Evolutionary conservation across 2,113 vertebrate genomes (phyloP), one percentile per base, ranked within the genome.

Genomic region (Vicugna pacos): DNA sequence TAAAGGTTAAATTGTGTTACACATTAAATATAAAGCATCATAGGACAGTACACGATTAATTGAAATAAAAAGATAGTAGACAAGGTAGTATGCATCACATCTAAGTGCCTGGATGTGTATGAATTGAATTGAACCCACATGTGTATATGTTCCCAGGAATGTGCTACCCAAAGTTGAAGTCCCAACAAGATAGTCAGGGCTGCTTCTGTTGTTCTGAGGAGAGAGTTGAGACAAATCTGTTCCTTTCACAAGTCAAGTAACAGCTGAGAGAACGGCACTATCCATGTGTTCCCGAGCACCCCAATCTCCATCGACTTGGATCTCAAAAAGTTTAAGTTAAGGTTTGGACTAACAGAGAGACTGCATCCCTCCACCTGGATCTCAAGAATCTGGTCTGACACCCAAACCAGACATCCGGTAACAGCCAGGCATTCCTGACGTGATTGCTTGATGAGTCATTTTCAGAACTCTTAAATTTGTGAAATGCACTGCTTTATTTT

Each of bases 401-500:
- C 82, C 85, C 96, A 92, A 97, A 96, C 46, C 1, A 15, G 96
- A 94, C 76, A 52, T 91, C 97, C 97, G 95, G 89, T 32, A 26
- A 97, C 97, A 98, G 24, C 93, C 80, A 93, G 89, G 94, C 97
- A 98, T 98, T 98, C 98, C 97, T 97, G 32, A 52, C 95, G 0
- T 98, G 85, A 91, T 93, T 98, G 65, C 84, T 69, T 65, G 46
- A 90, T 98, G 98, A 98, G 80, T 97, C 97, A 97, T 93, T 97
- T 84, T 92, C 90, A 95, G 8, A 30, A 97, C 72, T 93, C 88
- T 97, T 69, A 94, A 58, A 94, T 95, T 80, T 73, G 38, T 94
- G 80, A 46, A 70, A 91, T 79, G 86, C 82, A 60, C 46, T 94
- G 93, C 81, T 97, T 98, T 97, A 94, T 96, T 95, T 98, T 98